phyloP scores from a whole-genome alignment of 2,888 invertebrate genomes.

The Meiosimyza platycephala region DNA sequence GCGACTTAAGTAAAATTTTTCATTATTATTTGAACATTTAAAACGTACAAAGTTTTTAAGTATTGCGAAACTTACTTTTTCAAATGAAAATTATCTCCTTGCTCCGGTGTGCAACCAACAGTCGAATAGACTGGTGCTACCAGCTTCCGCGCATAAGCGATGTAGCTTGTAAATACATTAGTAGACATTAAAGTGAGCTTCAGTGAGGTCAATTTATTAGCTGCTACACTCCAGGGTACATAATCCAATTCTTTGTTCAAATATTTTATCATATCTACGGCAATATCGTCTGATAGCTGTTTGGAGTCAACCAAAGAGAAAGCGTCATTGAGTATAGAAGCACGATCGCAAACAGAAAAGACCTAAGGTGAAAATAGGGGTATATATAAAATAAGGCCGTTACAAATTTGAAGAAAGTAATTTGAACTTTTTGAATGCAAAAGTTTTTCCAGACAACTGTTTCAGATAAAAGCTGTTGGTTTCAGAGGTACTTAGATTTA shows the following conservation, averaged over 20 bases:
- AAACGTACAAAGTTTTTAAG: no score
- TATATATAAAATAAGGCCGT: no score
- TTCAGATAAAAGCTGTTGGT: no score
- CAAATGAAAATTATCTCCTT: constrained; percentile 48
- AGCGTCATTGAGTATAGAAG: constrained; percentile 84
- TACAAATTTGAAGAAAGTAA: no score
- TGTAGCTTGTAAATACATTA: constrained; percentile 68
- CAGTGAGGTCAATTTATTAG: constrained; percentile 70
- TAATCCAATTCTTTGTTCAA: constrained; percentile 75
- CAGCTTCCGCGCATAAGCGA: constrained; percentile 74
- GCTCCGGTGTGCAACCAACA: constrained; percentile 71
- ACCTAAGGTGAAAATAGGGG: constrained; percentile 42
- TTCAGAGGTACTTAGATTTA: no score
- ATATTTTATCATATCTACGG: constrained; percentile 79
- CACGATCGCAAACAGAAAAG: constrained; percentile 77
- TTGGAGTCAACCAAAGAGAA: constrained; percentile 85
- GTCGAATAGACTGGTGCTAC: constrained; percentile 72
- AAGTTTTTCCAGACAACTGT: no score
- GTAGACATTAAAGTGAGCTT: constrained; percentile 72
- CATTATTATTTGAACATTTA: no score
- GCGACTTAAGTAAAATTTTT: constrained; percentile 67
- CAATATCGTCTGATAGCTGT: constrained; percentile 74
- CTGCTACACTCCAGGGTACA: constrained; percentile 83
- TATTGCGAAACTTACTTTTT: constrained; percentile 56
- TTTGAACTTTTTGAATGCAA: no score